Base-by-base conservation (phyloP, 2,113 vertebrate species). In the Ciconia maguari region DNA sequence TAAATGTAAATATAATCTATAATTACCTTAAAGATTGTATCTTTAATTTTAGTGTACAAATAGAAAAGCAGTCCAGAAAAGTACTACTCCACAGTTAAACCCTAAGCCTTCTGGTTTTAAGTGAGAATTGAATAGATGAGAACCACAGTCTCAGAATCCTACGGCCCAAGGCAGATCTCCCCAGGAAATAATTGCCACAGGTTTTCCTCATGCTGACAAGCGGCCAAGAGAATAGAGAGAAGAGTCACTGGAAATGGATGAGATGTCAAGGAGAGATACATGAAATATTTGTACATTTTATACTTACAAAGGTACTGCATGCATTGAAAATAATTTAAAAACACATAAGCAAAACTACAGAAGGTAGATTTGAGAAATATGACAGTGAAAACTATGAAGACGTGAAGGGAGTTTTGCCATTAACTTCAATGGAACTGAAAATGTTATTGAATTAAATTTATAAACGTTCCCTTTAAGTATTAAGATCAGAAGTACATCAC, bases 101-200 rank as follows among this genome's bases (percentile, higher is more conserved):
- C 4, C 30, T 32, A 83, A 38, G 4, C 20, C 32, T 51, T 77
- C 41, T 61, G 17, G 8, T 70, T 91, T 75, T 84, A 91, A 87
- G 51, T 41, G 20, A 91, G 51, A 96, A 89, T 8, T 87, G 68
- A 87, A 69, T 7, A 89, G 69, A 83, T 2, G 8, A 78, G 44
- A 83, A 62, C 21, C 15, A 75, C 34, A 48, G 16, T 4, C 34
- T 89, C 72, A 78, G 87, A 94, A 89, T 92, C 52, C n/a, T 74
- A 62, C 3, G 5, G 83, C 64, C 70, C 34, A 65, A 60, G 74
- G 69, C 41, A 81, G 38, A 62, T 84, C 61, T 89, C 77, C 57
- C 48, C 38, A 78, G 69, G 87, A 97, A 95, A 89, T 82, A 83
- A 87, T n/a, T 92, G 64, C 13, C 62, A 86, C 42, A 81, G 27